Evolutionary conservation across 2,888 invertebrate genomes (phyloP), one percentile per base, ranked within the genome.

Genomic region (Scaeva pyrastri): DNA sequence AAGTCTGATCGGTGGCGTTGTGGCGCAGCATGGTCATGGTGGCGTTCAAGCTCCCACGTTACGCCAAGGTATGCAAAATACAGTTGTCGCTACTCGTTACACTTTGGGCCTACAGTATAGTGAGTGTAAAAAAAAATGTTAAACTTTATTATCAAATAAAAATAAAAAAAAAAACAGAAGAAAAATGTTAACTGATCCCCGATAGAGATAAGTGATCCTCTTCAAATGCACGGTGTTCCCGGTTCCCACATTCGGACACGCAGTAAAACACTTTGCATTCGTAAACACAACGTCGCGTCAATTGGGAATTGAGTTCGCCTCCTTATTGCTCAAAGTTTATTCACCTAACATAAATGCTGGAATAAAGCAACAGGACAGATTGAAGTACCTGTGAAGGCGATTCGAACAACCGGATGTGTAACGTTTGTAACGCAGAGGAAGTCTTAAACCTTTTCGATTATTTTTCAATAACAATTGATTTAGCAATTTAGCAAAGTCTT

Each of bases 201-300:
- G 56, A 58, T 55, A 31, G 26, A 70, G 84, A 84, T 80, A 84
- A 75, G 75, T 64, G 80, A 79, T 75, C 71, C 52, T 84, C 75
- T 80, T 75, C 45, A 72, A 80, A 75, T 66, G 36, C 23, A 60
- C 26, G 21, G 43, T 26, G 31, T 26, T 83, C 79, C 74, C 79
- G 71, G 48, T 52, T 83, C 79, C 74, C 79, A 74, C 78, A 72
- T 73, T 73, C 48, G 73, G 5, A 50, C 56, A 71, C 41, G 73
- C 62, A 64, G 8, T 31, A 43, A 31, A 50, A 16, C 50, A 70
- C 31, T 62, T 41, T 71, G 79, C 50, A 78, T 83, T 74, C 73
- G 83, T 62, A 68, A 83, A 60, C 70, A 70, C 11, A 36, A n/a
- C 21, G 36, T 58, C 55, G 10, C 14, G 56, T 82, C 76, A 66